Conservation (phyloP, 2,888 invertebrate genomes). For the Cephus pygmeus region DNA sequence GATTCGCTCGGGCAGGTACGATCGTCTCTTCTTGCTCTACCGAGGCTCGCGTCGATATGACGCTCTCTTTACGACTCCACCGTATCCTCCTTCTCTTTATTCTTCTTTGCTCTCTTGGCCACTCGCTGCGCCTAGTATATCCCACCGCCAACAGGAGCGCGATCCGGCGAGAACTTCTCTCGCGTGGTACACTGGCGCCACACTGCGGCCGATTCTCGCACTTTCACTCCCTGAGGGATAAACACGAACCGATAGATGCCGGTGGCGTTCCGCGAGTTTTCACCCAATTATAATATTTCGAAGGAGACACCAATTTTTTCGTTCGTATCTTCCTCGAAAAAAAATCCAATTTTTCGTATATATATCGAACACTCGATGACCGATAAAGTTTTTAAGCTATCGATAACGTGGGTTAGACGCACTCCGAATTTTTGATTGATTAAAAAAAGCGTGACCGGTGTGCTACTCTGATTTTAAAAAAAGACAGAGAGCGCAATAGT, state of each 20-base stretch:
- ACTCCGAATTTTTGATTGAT: neutral
- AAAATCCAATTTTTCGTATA: neutral
- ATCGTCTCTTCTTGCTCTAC: neutral
- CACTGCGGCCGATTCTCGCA: conserved; percentile 14
- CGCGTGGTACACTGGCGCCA: conserved; percentile 17
- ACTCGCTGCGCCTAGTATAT: neutral
- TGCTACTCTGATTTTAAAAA: neutral
- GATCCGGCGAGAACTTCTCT: neutral
- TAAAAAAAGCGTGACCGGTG: neutral
- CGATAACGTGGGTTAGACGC: neutral
- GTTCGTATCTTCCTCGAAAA: neutral
- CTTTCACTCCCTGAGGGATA: neutral
- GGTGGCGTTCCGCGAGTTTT: neutral
- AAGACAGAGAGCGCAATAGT: neutral
- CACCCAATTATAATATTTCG: neutral
- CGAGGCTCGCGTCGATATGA: neutral
- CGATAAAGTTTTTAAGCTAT: neutral
- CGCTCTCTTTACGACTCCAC: neutral
- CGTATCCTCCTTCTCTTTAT: conserved; percentile 6
- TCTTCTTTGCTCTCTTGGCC: neutral
- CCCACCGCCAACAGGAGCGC: conserved; percentile 1
- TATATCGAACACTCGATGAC: neutral
- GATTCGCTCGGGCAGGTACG: neutral
- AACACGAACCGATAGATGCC: neutral
- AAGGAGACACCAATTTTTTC: neutral